These are phyloP conservation scores for Neosilurus mollespiculum DNA, from an alignment of 2,797 vertebrate genomes.

Conservation along the genomic window DNA sequence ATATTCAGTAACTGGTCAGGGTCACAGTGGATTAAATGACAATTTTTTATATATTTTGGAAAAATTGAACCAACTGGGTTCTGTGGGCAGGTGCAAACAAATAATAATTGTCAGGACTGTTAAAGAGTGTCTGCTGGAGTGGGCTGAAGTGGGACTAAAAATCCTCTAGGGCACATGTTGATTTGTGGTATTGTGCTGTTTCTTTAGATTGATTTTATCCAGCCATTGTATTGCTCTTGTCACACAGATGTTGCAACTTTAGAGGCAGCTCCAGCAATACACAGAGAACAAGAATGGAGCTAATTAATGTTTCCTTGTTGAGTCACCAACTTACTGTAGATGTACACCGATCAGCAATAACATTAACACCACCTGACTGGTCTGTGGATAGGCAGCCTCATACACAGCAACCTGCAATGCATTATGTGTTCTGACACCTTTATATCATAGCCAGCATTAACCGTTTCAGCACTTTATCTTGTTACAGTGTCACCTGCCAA, in stretches of 20 bases:
- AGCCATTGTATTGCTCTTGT: background rate
- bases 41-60: background rate
- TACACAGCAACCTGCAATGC: too few species aligned
- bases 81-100: background rate
- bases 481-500: too few species aligned
- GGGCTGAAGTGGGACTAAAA: conserved; percentile 4
- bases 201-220: conserved; percentile 18
- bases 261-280: background rate
- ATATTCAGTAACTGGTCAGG: background rate
- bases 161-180: background rate
- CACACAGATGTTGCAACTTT: conserved; percentile 14
- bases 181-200: background rate
- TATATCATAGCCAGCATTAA: too few species aligned
- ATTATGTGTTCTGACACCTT: too few species aligned
- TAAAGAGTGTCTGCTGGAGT: conserved; percentile 2
- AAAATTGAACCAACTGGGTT: background rate
- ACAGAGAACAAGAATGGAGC: conserved; percentile 5
- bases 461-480: too few species aligned
- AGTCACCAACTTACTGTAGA: background rate
- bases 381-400: too few species aligned
- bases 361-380: too few species aligned
- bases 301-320: conserved; percentile 13
- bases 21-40: background rate
- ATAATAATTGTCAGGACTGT: conserved; percentile 5
- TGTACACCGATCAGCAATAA: background rate